These are phyloP conservation scores for Dipodomys merriami DNA, from an alignment of 2,113 vertebrate species.

Conservation along the genomic window DNA sequence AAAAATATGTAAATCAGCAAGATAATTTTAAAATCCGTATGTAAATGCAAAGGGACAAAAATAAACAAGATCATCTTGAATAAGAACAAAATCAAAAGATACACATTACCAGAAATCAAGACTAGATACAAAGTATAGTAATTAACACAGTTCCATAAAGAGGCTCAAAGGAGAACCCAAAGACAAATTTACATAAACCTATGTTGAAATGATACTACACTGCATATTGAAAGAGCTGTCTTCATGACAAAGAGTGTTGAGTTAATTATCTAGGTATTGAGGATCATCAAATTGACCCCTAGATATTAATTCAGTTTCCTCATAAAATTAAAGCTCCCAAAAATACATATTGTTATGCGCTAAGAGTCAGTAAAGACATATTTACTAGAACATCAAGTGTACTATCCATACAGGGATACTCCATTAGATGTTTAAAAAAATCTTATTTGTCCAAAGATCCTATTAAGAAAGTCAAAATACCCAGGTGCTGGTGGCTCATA, in stretches of 20 bases:
- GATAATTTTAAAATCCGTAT: slow-evolving; percentile 59
- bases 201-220: not conserved
- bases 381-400: not conserved
- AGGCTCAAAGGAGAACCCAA: not conserved
- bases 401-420: not conserved
- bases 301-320: slow-evolving; percentile 33
- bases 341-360: not conserved
- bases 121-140: not conserved
- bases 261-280: not conserved
- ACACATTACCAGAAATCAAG: slow-evolving; percentile 18
- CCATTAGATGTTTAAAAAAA: not conserved
- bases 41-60: slow-evolving; percentile 32
- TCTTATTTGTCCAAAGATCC: not conserved
- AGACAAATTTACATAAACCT: not conserved
- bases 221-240: not conserved
- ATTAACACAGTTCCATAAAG: not conserved
- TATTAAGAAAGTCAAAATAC: not conserved
- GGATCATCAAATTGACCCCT: not conserved
- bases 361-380: not conserved
- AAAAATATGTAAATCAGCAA: slow-evolving; percentile 48
- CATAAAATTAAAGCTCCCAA: not conserved
- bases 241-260: slow-evolving; percentile 12
- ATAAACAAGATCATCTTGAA: slow-evolving; percentile 43
- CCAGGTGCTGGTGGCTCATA: no score
- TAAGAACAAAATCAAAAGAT: slow-evolving; percentile 45